Conservation (phyloP, 2,797 vertebrate genomes). For the Agapornis canus region DNA sequence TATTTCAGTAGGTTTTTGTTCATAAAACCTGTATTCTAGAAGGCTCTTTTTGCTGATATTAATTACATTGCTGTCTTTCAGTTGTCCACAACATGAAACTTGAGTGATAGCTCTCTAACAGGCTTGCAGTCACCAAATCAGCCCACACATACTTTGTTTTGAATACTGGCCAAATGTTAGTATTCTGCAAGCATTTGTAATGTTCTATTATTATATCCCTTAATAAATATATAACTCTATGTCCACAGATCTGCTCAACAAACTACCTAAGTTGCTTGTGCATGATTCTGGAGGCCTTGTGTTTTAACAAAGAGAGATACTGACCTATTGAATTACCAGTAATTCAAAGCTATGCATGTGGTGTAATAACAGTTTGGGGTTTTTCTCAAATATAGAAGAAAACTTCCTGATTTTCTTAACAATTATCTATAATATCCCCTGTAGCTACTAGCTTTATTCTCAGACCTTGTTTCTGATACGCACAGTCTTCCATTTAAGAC, state of each 20-base stretch:
- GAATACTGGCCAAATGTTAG: background rate
- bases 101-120: background rate
- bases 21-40: background rate
- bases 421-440: background rate
- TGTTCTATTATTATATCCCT: background rate
- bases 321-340: background rate
- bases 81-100: background rate
- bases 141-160: background rate
- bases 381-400: background rate
- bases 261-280: background rate
- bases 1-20: background rate
- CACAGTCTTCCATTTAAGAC: background rate
- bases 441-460: background rate
- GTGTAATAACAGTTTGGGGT: background rate
- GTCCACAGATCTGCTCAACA: background rate
- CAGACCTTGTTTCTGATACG: background rate
- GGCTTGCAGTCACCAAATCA: background rate
- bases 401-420: background rate
- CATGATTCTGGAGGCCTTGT: rapidly evolving
- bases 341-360: background rate
- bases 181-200: background rate
- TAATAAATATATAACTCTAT: background rate
- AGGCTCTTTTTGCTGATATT: background rate
- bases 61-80: background rate
- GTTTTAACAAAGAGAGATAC: background rate